Evolutionary conservation across 64 coral and sea anemone genomes (phyloP).

Genomic region (Anthopleura sola): DNA sequence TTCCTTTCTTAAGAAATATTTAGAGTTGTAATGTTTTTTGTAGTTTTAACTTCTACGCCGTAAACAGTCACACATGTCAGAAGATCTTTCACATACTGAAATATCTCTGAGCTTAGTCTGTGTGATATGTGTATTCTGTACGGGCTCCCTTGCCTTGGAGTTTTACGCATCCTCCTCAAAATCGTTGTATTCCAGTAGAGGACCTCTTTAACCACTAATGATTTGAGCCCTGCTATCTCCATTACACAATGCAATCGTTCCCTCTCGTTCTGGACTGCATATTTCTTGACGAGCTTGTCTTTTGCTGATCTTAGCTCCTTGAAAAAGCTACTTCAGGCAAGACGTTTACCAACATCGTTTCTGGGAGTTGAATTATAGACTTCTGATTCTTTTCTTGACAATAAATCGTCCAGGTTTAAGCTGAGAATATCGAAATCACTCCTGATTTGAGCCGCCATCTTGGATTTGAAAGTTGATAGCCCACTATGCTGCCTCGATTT

Average conservation of each 20-base stretch:
- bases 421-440: constrained; percentile 43
- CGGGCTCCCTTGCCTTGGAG: constrained; percentile 64
- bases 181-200: constrained; percentile 84
- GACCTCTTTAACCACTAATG: constrained; percentile 72
- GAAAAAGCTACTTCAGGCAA: constrained; percentile 59
- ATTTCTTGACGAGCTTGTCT: constrained; percentile 58
- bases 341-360: constrained; percentile 60
- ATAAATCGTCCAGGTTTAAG: constrained; percentile 68
- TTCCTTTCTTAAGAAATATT: constrained; percentile 63
- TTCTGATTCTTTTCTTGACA: constrained; percentile 57
- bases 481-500: constrained; percentile 23
- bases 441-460: constrained; percentile 58
- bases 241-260: constrained; percentile 63
- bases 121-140: constrained; percentile 83
- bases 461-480: constrained; percentile 44
- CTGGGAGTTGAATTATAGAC: constrained; percentile 42
- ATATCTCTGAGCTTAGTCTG: constrained; percentile 75
- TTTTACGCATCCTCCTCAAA: constrained; percentile 63
- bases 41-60: constrained; percentile 54
- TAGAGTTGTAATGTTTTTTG: constrained; percentile 47
- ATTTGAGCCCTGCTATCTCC: constrained; percentile 61
- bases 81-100: constrained; percentile 69
- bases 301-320: constrained; percentile 61
- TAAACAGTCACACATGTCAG: constrained; percentile 75
- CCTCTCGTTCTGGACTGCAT: constrained; percentile 59